These are phyloP conservation scores for Engystomops pustulosus DNA, from an alignment of 2,113 vertebrate genomes.

Conservation along the genomic window DNA sequence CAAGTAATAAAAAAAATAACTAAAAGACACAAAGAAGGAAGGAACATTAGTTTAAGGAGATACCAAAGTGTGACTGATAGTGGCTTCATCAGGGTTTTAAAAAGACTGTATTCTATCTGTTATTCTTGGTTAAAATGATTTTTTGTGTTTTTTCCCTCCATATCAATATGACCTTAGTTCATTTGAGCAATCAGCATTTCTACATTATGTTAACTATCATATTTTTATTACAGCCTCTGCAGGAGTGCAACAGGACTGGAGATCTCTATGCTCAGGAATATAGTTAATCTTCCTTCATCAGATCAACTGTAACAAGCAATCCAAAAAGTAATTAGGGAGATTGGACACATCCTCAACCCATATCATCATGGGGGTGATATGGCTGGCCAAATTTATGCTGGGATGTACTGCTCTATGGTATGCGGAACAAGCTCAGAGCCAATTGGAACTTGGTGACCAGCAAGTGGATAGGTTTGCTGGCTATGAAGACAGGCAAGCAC, in stretches of 20 bases:
- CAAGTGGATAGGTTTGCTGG: constrained; percentile 77
- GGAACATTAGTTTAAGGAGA: too few relatives aligned
- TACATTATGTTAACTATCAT: too few relatives aligned
- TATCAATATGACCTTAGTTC: too few relatives aligned
- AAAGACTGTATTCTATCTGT: too few relatives aligned
- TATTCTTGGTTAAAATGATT: too few relatives aligned
- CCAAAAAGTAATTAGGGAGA: constrained; percentile 32
- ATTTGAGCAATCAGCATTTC: too few relatives aligned
- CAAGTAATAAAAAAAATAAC: too few relatives aligned
- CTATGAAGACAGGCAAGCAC: constrained; percentile 72
- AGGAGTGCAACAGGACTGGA: constrained; percentile 52
- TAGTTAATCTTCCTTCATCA: constrained; percentile 50
- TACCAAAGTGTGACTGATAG: too few relatives aligned
- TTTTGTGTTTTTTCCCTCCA: too few relatives aligned
- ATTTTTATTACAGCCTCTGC: constrained; percentile 45
- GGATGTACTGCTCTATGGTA: constrained; percentile 77
- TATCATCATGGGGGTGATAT: constrained; percentile 73
- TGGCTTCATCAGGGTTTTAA: too few relatives aligned
- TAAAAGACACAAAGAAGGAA: too few relatives aligned
- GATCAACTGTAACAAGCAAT: constrained; percentile 56
- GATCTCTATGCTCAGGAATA: constrained; percentile 31
- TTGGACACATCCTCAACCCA: neutral
- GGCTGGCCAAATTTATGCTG: constrained; percentile 82
- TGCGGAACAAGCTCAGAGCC: constrained; percentile 66
- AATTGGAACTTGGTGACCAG: constrained; percentile 72